Evolutionary conservation across 2,888 invertebrate genomes (phyloP).

Genomic region (Tridacna crocea): DNA sequence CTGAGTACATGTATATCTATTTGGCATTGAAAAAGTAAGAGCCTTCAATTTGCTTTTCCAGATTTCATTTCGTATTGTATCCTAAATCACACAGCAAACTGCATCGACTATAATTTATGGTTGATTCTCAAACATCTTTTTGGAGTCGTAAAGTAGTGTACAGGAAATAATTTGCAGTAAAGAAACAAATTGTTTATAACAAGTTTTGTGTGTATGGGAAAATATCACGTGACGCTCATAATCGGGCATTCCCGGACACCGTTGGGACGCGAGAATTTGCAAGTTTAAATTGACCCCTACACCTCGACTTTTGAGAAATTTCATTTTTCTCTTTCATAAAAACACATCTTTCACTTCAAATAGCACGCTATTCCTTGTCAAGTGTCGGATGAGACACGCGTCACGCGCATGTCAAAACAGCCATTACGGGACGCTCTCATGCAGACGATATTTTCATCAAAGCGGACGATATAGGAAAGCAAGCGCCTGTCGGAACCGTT

Average conservation of each 20-base stretch:
- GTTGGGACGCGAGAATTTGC: background rate
- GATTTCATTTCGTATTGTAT: too few relatives aligned
- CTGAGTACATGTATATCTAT: too few relatives aligned
- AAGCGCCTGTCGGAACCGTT: constrained; percentile 9
- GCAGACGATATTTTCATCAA: constrained; percentile 41
- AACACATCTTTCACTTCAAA: constrained; percentile 44
- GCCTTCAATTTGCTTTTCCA: too few relatives aligned
- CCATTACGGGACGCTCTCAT: constrained; percentile 18
- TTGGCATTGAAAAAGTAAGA: too few relatives aligned
- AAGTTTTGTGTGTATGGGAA: too few relatives aligned
- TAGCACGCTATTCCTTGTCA: constrained; percentile 53
- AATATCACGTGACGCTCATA: constrained; percentile 6
- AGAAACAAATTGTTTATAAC: too few relatives aligned
- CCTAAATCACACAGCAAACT: too few relatives aligned
- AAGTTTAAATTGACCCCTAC: constrained; percentile 5
- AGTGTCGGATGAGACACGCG: constrained; percentile 47
- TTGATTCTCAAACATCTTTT: too few relatives aligned
- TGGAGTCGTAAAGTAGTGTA: too few relatives aligned
- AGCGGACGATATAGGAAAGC: constrained; percentile 34
- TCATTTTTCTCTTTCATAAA: constrained; percentile 26
- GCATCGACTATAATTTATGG: too few relatives aligned
- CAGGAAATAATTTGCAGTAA: too few relatives aligned
- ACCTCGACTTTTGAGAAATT: background rate
- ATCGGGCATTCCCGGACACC: background rate
- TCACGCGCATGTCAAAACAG: constrained; percentile 62